Evolutionary conservation across 2,113 vertebrate genomes (phyloP).

Genomic region (Dasyurus viverrinus): DNA sequence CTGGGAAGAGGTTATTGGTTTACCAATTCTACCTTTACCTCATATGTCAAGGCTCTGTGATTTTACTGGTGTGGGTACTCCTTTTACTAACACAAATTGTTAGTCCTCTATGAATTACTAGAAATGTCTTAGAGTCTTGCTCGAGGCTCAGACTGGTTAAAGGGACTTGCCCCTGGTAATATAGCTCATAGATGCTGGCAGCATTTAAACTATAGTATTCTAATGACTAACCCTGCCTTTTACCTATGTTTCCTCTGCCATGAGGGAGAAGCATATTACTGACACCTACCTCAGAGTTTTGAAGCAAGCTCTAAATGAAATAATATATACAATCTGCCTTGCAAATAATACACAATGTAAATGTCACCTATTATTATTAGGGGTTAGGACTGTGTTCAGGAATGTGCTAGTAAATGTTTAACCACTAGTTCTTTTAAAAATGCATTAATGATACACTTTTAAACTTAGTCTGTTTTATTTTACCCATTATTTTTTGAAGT

Average conservation of each 20-base stretch:
- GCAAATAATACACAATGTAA: neutral
- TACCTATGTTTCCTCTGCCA: neutral
- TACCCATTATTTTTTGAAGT: neutral
- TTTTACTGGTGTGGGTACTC: neutral
- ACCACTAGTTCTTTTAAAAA: neutral
- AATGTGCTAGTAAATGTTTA: neutral
- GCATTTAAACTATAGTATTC: neutral
- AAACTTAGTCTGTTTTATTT: neutral
- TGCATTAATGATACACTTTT: neutral
- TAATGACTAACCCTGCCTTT: neutral
- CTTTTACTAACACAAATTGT: neutral
- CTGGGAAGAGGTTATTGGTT: neutral
- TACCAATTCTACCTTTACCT: neutral
- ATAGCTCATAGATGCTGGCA: neutral
- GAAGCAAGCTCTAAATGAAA: neutral
- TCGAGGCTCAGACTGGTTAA: neutral
- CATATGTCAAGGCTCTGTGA: neutral
- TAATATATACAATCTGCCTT: neutral
- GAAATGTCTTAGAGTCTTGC: neutral
- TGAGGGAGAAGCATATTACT: neutral
- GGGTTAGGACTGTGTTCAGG: neutral
- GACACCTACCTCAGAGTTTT: neutral
- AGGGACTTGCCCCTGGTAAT: neutral
- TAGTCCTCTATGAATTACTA: neutral
- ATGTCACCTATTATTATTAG: neutral